Conservation (phyloP, 64 coral and sea anemone genomes). For the Actinia tenebrosa region DNA sequence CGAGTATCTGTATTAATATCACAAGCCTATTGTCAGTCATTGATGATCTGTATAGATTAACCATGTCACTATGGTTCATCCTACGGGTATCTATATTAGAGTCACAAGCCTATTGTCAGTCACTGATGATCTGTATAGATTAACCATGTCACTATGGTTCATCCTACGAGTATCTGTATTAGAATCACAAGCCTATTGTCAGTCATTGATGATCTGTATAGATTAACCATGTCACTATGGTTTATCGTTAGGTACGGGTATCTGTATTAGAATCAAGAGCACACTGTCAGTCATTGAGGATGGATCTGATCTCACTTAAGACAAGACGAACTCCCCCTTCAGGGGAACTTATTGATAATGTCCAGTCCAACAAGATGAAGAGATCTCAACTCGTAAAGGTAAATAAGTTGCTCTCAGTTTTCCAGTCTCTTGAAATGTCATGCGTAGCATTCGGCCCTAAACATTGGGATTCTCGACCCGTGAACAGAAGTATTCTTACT, state of each 20-base stretch:
- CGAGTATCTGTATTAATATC: too few species aligned
- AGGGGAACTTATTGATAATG: background rate
- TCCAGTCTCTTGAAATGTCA: too few species aligned
- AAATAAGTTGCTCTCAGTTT: too few species aligned
- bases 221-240: background rate
- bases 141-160: background rate
- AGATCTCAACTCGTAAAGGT: conserved; percentile 68
- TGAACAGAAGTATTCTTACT: too few species aligned
- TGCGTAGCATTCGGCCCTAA: too few species aligned
- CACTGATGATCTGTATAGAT: background rate
- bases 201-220: conserved; percentile 54
- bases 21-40: background rate
- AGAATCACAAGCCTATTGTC: conserved; percentile 62
- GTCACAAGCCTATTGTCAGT: background rate
- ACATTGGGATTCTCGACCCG: too few species aligned
- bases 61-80: too few species aligned
- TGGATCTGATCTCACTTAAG: conserved; percentile 63
- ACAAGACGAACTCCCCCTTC: conserved; percentile 40
- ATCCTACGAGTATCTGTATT: conserved; percentile 43
- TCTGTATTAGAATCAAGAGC: conserved; percentile 55
- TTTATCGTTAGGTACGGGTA: conserved; percentile 52
- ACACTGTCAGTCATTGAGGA: conserved; percentile 60
- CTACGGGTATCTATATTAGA: too few species aligned
- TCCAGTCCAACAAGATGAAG: conserved; percentile 48
- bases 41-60: background rate